Percentiles rank a stretch among this genome's conserved stretches.
phyloP scores from a whole-genome alignment of 2,797 vertebrate species.

The Phrynocephalus forsythii region DNA sequence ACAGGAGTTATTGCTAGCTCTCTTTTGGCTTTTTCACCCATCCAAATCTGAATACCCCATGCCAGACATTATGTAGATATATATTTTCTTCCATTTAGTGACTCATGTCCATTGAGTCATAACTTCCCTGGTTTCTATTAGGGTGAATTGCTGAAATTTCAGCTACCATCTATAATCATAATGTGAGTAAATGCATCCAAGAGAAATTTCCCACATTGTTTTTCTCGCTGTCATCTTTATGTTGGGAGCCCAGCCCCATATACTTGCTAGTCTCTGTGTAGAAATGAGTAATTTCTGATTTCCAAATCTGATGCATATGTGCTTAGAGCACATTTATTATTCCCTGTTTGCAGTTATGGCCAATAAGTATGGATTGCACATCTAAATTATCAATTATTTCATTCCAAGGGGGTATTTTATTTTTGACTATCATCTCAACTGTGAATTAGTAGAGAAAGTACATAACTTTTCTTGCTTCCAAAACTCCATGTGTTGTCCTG shows the following conservation, averaged over 20 bases:
- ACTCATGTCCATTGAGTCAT: conserved; percentile 46
- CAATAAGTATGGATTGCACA: conserved; percentile 12
- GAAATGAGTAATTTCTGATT: conserved; percentile 19
- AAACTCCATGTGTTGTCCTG: not conserved
- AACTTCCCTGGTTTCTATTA: conserved; percentile 13
- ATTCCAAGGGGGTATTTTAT: conserved; percentile 3
- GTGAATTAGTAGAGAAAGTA: not conserved
- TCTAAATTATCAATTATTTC: conserved; percentile 19
- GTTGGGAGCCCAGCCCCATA: not conserved
- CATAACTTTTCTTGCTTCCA: not conserved
- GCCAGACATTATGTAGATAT: conserved; percentile 24
- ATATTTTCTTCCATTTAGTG: conserved; percentile 24
- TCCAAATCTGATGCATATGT: conserved; percentile 3
- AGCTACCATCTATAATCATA: conserved; percentile 10
- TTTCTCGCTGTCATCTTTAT: not conserved
- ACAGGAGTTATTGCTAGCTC: not conserved
- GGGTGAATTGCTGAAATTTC: conserved; percentile 26
- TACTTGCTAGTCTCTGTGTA: not conserved
- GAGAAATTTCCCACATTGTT: conserved; percentile 20
- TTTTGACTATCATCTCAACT: not conserved
- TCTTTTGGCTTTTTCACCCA: conserved; percentile 14
- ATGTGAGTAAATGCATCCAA: not conserved
- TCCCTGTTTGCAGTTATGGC: conserved; percentile 11
- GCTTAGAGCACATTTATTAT: not conserved
- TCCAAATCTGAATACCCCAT: conserved; percentile 28